phyloP scores from a whole-genome alignment of 2,888 invertebrate genomes.

The Galeruca laticollis region DNA sequence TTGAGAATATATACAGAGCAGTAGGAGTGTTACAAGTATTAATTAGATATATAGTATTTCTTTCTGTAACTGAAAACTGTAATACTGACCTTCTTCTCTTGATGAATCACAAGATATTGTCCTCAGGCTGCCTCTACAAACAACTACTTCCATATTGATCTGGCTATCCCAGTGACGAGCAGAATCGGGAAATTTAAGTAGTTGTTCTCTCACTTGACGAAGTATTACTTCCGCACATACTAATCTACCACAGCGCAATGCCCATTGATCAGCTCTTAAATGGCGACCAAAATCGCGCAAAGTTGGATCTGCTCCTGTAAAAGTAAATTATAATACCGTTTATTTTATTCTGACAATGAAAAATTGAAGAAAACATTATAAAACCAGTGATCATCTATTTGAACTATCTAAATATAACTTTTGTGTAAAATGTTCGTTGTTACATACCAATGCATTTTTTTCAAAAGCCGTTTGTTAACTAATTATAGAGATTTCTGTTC shows the following conservation, averaged over 20 bases:
- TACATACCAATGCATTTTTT: too few relatives aligned
- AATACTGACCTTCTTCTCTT: background rate
- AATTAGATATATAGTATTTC: too few relatives aligned
- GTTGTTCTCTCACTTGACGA: conserved; percentile 68
- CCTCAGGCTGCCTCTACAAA: conserved; percentile 66
- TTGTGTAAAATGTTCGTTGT: too few relatives aligned
- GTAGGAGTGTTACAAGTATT: too few relatives aligned
- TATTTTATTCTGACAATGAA: background rate
- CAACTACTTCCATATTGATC: conserved; percentile 70
- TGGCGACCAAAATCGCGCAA: conserved; percentile 77
- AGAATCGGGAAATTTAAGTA: conserved; percentile 70
- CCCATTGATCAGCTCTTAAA: conserved; percentile 81
- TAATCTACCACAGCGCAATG: conserved; percentile 78
- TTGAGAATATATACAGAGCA: too few relatives aligned
- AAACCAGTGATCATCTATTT: too few relatives aligned
- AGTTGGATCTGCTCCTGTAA: conserved; percentile 77
- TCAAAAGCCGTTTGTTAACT: too few relatives aligned
- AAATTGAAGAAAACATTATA: too few relatives aligned
- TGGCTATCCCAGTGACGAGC: conserved; percentile 73
- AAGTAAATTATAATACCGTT: background rate
- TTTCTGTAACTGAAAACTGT: too few relatives aligned
- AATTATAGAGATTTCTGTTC: too few relatives aligned
- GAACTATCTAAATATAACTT: too few relatives aligned
- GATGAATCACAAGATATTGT: background rate
- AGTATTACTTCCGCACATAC: conserved; percentile 77